Evolutionary conservation across 2,888 invertebrate genomes (phyloP).

Genomic region (Drosophila fungiperda): DNA sequence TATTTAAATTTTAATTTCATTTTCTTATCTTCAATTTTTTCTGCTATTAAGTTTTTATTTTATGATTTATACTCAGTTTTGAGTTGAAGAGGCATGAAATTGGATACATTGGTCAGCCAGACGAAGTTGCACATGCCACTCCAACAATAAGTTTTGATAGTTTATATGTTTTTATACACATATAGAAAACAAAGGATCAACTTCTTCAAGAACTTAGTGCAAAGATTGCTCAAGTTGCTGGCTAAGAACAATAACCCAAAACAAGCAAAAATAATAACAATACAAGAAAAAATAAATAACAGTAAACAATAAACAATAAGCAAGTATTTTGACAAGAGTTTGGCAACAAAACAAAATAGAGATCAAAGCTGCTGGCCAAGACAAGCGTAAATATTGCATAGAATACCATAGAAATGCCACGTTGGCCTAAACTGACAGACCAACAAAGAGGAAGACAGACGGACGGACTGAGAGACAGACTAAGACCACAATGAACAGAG

Average conservation of each 20-base stretch:
- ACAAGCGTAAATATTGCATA: conserved; percentile 80
- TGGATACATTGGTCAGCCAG: conserved; percentile 15
- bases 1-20: background rate
- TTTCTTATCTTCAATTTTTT: background rate
- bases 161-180: background rate
- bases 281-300: conserved; percentile 3
- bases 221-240: conserved; percentile 56
- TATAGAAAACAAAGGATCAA: conserved; percentile 15
- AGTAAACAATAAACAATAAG: conserved; percentile 42
- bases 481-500: conserved; percentile 56
- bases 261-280: background rate
- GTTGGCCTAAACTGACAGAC: conserved; percentile 64
- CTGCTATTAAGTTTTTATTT: background rate
- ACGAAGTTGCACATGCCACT: conserved; percentile 20
- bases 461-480: background rate
- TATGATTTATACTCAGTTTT: conserved; percentile 2
- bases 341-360: conserved; percentile 50
- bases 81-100: conserved; percentile 5
- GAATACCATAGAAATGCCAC: conserved; percentile 64
- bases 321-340: conserved; percentile 76
- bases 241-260: conserved; percentile 45
- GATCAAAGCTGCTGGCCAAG: conserved; percentile 74
- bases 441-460: background rate
- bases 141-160: background rate
- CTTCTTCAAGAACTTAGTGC: conserved; percentile 51